phyloP scores from a whole-genome alignment of 1,140 invertebrate species.

The Lordiphosa stackelbergi region DNA sequence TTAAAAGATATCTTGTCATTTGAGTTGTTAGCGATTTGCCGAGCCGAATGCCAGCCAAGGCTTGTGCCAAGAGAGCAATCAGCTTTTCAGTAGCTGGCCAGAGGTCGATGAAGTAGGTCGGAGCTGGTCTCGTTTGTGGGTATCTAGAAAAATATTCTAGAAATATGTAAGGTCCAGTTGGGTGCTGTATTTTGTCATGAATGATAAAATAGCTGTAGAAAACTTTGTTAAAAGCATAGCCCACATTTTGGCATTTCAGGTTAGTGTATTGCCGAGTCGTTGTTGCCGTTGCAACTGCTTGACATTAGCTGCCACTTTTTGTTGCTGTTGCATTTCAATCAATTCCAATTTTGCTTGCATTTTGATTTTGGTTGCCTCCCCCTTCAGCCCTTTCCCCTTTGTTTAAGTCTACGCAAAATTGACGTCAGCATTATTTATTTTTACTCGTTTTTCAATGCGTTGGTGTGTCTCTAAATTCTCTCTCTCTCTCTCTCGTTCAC shows the following conservation, averaged over 20 bases:
- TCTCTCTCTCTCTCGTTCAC: not conserved
- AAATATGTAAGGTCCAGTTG: not conserved
- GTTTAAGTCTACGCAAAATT: conserved; percentile 74
- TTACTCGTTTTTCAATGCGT: conserved; percentile 56
- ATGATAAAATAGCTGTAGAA: too few species aligned
- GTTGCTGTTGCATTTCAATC: conserved; percentile 61
- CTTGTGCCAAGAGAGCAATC: too few species aligned
- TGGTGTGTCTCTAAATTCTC: conserved; percentile 27
- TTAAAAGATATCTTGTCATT: too few species aligned
- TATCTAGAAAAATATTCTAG: too few species aligned
- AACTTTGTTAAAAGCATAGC: too few species aligned
- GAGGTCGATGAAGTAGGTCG: too few species aligned
- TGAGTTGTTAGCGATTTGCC: too few species aligned
- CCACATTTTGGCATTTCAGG: not conserved
- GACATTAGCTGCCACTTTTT: conserved; percentile 28
- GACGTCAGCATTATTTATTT: conserved; percentile 71
- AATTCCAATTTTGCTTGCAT: conserved; percentile 64
- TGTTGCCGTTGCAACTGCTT: conserved; percentile 6
- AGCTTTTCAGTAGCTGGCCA: too few species aligned
- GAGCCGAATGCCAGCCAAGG: too few species aligned
- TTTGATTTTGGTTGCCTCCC: conserved; percentile 37
- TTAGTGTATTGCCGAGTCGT: conserved; percentile 9
- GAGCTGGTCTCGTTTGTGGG: too few species aligned
- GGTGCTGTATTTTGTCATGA: too few species aligned
- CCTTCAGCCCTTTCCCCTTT: not conserved